Percentiles rank a stretch among this genome's conserved stretches.
These are phyloP conservation scores for Aplodontia rufa DNA, from an alignment of 2,113 vertebrate species.

Conservation along the genomic window DNA sequence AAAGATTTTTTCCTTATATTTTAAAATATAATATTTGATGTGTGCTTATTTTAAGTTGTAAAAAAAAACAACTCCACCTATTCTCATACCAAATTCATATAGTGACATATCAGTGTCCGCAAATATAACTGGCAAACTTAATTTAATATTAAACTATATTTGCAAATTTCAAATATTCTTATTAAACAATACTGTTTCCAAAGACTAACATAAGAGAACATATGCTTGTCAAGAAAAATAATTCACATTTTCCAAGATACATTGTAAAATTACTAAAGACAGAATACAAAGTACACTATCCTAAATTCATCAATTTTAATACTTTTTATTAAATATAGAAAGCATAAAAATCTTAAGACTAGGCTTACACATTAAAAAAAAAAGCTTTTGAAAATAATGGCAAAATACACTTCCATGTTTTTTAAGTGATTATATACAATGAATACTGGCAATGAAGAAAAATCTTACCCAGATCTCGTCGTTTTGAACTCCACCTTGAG, in stretches of 20 bases:
- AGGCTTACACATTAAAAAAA: neutral
- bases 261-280: neutral
- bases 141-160: neutral
- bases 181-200: neutral
- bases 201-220: conserved; percentile 3
- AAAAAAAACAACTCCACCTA: neutral
- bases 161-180: conserved; percentile 17
- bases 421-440: neutral
- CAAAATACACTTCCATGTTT: neutral
- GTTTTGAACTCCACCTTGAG: conserved; percentile 99
- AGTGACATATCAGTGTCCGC: neutral
- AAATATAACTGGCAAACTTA: neutral
- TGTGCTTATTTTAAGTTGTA: neutral
- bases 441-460: conserved; percentile 17
- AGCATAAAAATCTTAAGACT: conserved; percentile 1
- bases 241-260: conserved; percentile 25
- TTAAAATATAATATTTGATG: neutral
- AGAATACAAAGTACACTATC: neutral
- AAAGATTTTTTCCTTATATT: neutral
- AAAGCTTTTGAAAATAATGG: neutral
- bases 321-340: conserved; percentile 33
- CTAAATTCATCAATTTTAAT: conserved; percentile 3
- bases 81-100: neutral
- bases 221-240: conserved; percentile 18
- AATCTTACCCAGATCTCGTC: conserved; percentile 93